A percentile compares a stretch with the other conserved stretches of the same genome.
Conservation (phyloP, 2,113 vertebrate genomes). For the Illadopsis cleaveri region DNA sequence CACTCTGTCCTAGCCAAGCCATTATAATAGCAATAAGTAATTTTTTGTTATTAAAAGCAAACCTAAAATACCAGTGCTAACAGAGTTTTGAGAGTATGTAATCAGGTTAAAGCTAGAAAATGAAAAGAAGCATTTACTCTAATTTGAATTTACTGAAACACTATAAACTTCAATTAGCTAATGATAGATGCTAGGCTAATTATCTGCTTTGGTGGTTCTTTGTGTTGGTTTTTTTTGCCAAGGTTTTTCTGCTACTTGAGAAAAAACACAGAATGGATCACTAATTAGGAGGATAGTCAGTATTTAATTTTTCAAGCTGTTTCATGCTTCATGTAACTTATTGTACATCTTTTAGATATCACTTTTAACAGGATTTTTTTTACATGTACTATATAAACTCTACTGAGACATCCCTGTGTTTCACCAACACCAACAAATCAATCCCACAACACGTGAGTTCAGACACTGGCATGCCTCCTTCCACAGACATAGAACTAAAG, state of each 20-base stretch:
- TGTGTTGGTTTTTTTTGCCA: not conserved
- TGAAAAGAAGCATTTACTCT: not conserved
- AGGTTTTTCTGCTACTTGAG: not conserved
- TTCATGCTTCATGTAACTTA: not conserved
- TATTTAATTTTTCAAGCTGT: not conserved
- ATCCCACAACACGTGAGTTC: not conserved
- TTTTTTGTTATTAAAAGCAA: not conserved
- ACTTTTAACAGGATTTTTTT: not conserved
- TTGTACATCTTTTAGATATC: not conserved
- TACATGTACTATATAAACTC: not conserved
- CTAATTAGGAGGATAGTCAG: not conserved
- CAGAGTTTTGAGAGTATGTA: not conserved
- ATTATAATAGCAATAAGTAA: not conserved
- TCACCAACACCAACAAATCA: not conserved
- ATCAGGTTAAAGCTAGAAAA: conserved; percentile 6
- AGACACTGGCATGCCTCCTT: not conserved
- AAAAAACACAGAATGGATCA: not conserved
- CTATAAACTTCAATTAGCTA: not conserved
- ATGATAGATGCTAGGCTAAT: not conserved
- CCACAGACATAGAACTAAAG: not conserved
- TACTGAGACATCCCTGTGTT: not conserved
- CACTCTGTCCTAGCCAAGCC: not conserved
- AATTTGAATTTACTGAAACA: not conserved
- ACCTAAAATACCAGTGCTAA: not conserved
- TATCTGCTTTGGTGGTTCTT: not conserved